Evolutionary conservation across 1,140 invertebrate genomes (phyloP), one percentile per base, ranked within the genome.

Genomic region (Drosophila tristis): DNA sequence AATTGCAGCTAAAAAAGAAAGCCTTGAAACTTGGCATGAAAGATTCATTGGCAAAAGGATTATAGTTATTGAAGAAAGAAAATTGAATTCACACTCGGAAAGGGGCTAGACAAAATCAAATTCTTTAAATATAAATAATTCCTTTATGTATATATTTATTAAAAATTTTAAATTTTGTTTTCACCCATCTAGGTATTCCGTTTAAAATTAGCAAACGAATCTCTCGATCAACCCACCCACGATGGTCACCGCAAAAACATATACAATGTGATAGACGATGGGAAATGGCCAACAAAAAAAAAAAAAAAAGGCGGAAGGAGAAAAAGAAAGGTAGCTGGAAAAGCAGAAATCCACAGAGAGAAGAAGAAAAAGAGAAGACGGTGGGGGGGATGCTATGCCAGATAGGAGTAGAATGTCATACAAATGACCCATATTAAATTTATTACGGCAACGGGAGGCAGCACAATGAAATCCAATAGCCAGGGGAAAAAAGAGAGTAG

Each of bases 391-490:
- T 9, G 35, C 35, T 9, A 25, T 6, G 57, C 47, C 78, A 50
- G 55, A 66, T 61, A 78, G 35, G 35, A 39, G 35, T 39, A 39
- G 61, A 89, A 89, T 89, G 84, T 89, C 84, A 89, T 84, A 89
- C 72, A 89, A 84, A 89, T 89, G 84, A 89, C 84, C 84, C 84
- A 89, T 89, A 89, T 84, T 89, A 89, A 89, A 89, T 89, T 89
- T 89, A 87, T 87, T 87, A 89, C 76, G 76, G 76, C 80, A 50
- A 45, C 63, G 67, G 64, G 64, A 84, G 35, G 77, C 82, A 87
- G 74, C 63, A 87, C 84, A 89, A 89, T 89, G 80, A 84, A 89
- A 89, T 89, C 79, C 84, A 86, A 82, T 87, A 87, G 81, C 81
- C 74, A 45, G 55, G n/a, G n/a, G 67, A 13, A 29, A 48, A 44